phyloP scores from a whole-genome alignment of 1,140 invertebrate genomes.

The Nebria ingens region DNA sequence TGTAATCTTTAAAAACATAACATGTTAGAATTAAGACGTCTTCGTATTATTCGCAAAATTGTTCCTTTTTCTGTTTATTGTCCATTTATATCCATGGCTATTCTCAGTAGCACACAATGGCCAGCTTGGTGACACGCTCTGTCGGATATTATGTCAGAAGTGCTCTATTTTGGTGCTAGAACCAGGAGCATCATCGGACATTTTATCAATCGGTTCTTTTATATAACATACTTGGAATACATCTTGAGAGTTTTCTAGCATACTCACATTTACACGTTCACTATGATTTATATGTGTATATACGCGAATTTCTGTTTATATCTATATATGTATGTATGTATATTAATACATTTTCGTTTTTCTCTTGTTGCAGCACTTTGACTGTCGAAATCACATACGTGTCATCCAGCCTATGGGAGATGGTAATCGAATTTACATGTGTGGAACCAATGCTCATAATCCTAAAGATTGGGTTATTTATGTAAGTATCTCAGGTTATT shows the following conservation, averaged over 20 bases:
- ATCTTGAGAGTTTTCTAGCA: neutral
- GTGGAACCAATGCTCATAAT: conserved; percentile 77
- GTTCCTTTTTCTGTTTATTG: too few species aligned
- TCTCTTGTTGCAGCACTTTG: conserved; percentile 57
- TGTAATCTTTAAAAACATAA: too few species aligned
- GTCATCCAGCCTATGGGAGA: conserved; percentile 74
- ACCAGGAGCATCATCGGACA: neutral
- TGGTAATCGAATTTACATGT: conserved; percentile 66
- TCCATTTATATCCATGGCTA: too few species aligned
- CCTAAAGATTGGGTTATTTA: conserved; percentile 77
- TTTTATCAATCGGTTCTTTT: conserved; percentile 1
- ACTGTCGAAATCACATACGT: conserved; percentile 74
- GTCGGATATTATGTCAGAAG: neutral
- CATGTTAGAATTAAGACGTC: too few species aligned
- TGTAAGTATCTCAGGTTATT: too few species aligned
- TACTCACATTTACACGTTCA: neutral
- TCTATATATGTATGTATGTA: neutral
- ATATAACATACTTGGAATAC: neutral
- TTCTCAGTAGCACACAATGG: neutral
- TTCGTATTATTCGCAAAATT: too few species aligned
- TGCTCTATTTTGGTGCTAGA: neutral
- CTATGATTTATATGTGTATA: neutral
- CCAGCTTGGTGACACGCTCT: neutral
- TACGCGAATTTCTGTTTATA: neutral
- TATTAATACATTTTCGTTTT: conserved; percentile 8